These are phyloP conservation scores for Rhopalosiphum maidis DNA, from an alignment of 1,140 invertebrate species.

Conservation along the genomic window DNA sequence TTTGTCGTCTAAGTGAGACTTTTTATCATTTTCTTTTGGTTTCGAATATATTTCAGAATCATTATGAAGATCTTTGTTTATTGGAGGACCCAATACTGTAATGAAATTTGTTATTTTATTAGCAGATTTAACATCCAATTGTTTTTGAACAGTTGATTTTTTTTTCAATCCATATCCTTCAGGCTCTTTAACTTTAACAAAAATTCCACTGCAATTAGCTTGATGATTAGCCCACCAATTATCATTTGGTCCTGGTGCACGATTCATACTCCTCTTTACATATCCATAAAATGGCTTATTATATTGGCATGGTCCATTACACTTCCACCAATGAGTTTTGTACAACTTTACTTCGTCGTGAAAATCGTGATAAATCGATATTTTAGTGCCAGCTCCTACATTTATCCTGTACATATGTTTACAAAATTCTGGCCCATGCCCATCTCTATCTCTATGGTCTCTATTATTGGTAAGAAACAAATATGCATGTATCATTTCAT, in stretches of 20 bases:
- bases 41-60: background rate
- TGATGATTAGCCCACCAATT: slow-evolving; percentile 89
- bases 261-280: slow-evolving; percentile 77
- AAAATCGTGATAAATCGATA: slow-evolving; percentile 89
- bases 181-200: slow-evolving; percentile 82
- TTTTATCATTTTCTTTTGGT: background rate
- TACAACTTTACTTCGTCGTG: slow-evolving; percentile 87
- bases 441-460: slow-evolving; percentile 86
- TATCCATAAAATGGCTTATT: slow-evolving; percentile 86
- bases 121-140: slow-evolving; percentile 59
- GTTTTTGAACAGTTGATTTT: slow-evolving; percentile 58
- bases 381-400: slow-evolving; percentile 81
- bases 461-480: slow-evolving; percentile 86
- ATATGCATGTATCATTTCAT: slow-evolving; percentile 99
- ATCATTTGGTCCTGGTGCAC: slow-evolving; percentile 87
- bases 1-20: background rate
- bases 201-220: slow-evolving; percentile 81
- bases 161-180: slow-evolving; percentile 66
- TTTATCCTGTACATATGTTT: slow-evolving; percentile 95
- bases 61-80: background rate
- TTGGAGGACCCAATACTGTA: slow-evolving; percentile 34
- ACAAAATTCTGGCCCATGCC: slow-evolving; percentile 94
- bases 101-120: slow-evolving; percentile 57
- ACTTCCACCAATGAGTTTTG: slow-evolving; percentile 92
- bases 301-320: slow-evolving; percentile 85